Evolutionary conservation across 2,888 invertebrate genomes (phyloP).

Genomic region (Cantharis lateralis): DNA sequence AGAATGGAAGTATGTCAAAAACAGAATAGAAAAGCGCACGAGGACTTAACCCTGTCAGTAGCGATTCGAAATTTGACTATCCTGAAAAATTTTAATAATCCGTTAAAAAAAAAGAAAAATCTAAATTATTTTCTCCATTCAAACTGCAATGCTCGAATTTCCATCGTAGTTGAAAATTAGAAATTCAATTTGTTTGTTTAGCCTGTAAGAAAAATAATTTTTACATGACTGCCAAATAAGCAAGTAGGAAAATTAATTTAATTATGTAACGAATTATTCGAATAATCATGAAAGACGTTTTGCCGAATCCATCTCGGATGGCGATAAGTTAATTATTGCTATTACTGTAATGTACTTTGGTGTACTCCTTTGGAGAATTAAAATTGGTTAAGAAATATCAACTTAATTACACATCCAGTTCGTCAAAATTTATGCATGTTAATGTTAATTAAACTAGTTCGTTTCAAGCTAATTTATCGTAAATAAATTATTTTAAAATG

Average conservation of each 20-base stretch:
- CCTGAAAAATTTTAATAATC: too few species aligned
- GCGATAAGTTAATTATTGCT: slow-evolving; percentile 5
- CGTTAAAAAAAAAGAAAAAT: too few species aligned
- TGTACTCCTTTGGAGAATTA: neutral
- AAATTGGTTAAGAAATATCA: neutral
- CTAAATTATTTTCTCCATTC: too few species aligned
- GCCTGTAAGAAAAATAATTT: neutral
- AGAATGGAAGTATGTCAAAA: neutral
- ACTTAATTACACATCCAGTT: neutral
- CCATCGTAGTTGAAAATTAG: neutral
- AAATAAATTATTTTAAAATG: neutral
- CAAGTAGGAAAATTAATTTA: neutral
- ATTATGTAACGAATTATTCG: neutral
- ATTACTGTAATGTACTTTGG: slow-evolving; percentile 3
- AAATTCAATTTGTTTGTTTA: neutral
- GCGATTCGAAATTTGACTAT: neutral
- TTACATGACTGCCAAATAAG: neutral
- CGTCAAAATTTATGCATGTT: neutral
- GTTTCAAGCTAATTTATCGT: neutral
- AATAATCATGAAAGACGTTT: neutral
- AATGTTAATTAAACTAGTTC: neutral
- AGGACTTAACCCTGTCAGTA: neutral
- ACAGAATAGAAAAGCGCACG: neutral
- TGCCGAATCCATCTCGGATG: neutral
- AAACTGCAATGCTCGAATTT: neutral